Evolutionary conservation across 2,888 invertebrate species (phyloP).

Genomic region (Lepidochitona cinerea): DNA sequence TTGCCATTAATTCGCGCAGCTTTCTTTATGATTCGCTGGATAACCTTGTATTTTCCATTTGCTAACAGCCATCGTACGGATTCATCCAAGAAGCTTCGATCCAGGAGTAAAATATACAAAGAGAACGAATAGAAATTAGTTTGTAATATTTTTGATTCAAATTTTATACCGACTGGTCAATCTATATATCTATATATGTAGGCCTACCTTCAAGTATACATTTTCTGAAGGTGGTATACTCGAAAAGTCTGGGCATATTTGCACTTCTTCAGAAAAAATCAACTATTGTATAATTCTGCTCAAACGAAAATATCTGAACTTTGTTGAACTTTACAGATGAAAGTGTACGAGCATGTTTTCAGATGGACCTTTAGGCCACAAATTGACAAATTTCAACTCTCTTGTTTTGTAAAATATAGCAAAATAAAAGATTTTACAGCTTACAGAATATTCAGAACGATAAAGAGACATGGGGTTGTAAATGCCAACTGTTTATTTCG

Average conservation of each 20-base stretch:
- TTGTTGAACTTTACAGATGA: too few species aligned
- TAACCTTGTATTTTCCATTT: conserved; percentile 40
- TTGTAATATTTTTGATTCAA: not conserved
- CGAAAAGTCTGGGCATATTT: too few species aligned
- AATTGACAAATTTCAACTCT: too few species aligned
- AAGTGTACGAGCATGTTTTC: too few species aligned
- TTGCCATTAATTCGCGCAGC: conserved; percentile 32
- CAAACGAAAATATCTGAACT: too few species aligned
- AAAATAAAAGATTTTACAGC: too few species aligned
- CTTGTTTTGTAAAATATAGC: too few species aligned
- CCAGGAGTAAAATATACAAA: not conserved
- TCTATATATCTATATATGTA: not conserved
- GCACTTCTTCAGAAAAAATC: too few species aligned
- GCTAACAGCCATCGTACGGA: conserved; percentile 56
- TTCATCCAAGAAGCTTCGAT: conserved; percentile 46
- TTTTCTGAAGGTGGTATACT: not conserved
- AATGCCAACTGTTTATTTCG: not conserved
- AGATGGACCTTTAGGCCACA: too few species aligned
- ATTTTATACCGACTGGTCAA: not conserved
- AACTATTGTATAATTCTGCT: too few species aligned
- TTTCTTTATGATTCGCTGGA: conserved; percentile 38
- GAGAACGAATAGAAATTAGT: not conserved
- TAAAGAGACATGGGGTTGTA: not conserved
- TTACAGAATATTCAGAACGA: not conserved
- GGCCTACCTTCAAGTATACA: not conserved